Base-by-base conservation (phyloP, 2,113 vertebrate genomes). In the Clarias gariepinus region DNA sequence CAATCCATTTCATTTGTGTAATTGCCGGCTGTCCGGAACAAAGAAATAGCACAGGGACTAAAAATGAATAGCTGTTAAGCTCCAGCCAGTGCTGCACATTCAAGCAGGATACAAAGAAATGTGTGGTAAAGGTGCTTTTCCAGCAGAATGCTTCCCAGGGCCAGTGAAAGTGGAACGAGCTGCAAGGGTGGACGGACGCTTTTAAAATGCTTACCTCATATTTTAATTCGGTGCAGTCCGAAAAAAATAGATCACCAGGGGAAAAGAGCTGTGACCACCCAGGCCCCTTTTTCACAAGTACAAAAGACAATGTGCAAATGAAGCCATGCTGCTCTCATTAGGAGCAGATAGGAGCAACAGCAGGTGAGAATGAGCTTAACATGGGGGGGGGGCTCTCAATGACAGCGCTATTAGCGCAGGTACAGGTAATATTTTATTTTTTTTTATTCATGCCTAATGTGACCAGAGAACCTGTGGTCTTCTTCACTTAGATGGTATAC, bases 1-100 rank as follows among this genome's bases (percentile, higher is more conserved):
- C 83, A 88, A 88, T 90, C 89, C 85, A 91, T 91, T 91, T 81
- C 87, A 91, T 94, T 90, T 91, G 80, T 83, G 7, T 1, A 90
- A 84, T 84, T 85, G 90, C 85, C 78, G 89, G 91, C 90, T 89
- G 90, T 87, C 68, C 63, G 60, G 91, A 90, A 91, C 90, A 86
- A 47, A 86, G 82, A 60, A 87, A 89, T 78, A 52, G 33, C 68
- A 76, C 80, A 58, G 73, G 84, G 81, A 88, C 69, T 73, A 53
- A 85, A 53, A 81, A 76, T 87, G 88, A 88, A 16, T 53, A 89
- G 69, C 66, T 91, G 83, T 85, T 84, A 82, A 74, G 16, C 60
- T 33, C 28, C 61, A 16, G 89, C 90, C 91, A 85, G 82, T 88
- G 36, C 89, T 86, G 76, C 53, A 78, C 91, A 90, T 92, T 61